A percentile compares a stretch with the other conserved stretches of the same genome.
Evolutionary conservation across 1,140 invertebrate species (phyloP).

Genomic region (Antheraea pernyi): DNA sequence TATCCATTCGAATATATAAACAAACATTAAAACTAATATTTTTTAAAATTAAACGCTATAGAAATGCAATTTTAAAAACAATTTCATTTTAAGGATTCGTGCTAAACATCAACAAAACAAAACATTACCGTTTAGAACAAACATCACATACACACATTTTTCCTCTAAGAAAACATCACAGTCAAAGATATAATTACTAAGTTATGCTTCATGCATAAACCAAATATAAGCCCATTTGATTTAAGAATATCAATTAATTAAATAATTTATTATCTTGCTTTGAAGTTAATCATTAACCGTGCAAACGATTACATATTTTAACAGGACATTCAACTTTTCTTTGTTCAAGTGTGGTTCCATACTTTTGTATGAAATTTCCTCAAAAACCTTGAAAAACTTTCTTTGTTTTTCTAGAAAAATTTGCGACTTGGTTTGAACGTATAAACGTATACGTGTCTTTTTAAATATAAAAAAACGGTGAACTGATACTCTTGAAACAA

Average conservation of each 20-base stretch:
- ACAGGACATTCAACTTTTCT: too few relatives aligned
- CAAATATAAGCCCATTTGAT: not conserved
- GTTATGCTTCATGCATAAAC: not conserved
- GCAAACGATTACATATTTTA: too few relatives aligned
- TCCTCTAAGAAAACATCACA: conserved; percentile 78
- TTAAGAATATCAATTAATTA: not conserved
- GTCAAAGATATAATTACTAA: conserved; percentile 49
- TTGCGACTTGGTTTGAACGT: too few relatives aligned
- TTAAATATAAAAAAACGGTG: not conserved
- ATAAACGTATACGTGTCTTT: too few relatives aligned
- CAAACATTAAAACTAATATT: conserved; percentile 46
- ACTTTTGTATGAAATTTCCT: too few relatives aligned
- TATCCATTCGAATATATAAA: conserved; percentile 62
- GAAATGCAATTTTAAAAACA: conserved; percentile 54
- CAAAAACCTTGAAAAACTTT: too few relatives aligned
- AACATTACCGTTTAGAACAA: conserved; percentile 50
- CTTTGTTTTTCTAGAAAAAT: too few relatives aligned
- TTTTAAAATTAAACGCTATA: conserved; percentile 49
- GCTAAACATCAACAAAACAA: conserved; percentile 59
- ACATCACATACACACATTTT: conserved; percentile 64
- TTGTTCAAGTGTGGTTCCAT: too few relatives aligned
- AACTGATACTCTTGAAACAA: not conserved
- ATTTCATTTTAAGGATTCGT: conserved; percentile 34
- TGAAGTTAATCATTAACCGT: too few relatives aligned
- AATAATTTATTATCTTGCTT: too few relatives aligned